Conservation (phyloP, 2,888 invertebrate genomes). For the Glaucopsyche alexis region DNA sequence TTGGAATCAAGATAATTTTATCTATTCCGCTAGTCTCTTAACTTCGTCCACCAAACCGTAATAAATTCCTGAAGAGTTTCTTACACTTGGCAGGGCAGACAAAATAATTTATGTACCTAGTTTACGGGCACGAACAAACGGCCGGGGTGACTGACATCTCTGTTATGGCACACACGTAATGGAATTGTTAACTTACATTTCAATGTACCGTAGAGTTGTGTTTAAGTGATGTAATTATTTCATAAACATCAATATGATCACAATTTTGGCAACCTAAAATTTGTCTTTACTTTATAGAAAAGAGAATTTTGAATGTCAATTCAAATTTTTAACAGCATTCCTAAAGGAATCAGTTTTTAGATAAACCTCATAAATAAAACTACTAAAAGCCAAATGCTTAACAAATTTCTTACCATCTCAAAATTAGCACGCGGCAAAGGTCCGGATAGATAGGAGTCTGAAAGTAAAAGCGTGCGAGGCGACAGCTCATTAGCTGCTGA, state of each 20-base stretch:
- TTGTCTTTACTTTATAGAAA: too few species aligned
- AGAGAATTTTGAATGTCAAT: too few species aligned
- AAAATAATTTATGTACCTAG: slow-evolving; percentile 79
- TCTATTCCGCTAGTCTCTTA: slow-evolving; percentile 42
- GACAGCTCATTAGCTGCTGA: slow-evolving; percentile 47
- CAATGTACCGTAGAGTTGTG: not conserved
- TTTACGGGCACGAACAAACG: slow-evolving; percentile 73
- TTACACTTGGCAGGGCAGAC: slow-evolving; percentile 74
- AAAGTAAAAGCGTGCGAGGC: slow-evolving; percentile 39
- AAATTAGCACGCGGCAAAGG: slow-evolving; percentile 35
- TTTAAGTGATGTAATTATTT: not conserved
- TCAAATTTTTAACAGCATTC: too few species aligned
- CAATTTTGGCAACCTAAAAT: too few species aligned
- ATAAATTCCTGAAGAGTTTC: slow-evolving; percentile 75
- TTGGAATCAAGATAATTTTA: not conserved
- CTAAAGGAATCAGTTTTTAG: not conserved
- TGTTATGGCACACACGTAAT: slow-evolving; percentile 50
- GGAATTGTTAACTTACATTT: slow-evolving; percentile 35
- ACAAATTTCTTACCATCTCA: slow-evolving; percentile 23
- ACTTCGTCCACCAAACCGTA: slow-evolving; percentile 51
- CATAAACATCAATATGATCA: not conserved
- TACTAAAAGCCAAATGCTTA: slow-evolving; percentile 9
- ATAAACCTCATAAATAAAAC: slow-evolving; percentile 25
- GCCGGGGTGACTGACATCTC: slow-evolving; percentile 75
- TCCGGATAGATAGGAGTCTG: slow-evolving; percentile 37